Conservation (phyloP, 2,888 invertebrate genomes). For the Drosophila koepferae region DNA sequence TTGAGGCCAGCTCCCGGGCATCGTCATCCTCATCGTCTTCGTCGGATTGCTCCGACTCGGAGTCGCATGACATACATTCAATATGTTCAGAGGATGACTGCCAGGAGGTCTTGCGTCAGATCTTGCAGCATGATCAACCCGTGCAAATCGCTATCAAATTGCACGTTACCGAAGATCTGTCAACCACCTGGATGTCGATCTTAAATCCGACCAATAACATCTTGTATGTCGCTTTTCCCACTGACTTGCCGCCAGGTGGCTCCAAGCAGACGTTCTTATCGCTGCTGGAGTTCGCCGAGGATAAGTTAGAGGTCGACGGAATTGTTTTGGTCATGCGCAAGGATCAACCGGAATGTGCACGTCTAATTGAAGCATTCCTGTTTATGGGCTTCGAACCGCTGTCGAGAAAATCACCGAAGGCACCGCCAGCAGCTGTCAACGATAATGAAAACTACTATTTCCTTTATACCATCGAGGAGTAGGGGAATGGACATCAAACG, state of each 20-base stretch:
- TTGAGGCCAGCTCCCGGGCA: constrained; percentile 64
- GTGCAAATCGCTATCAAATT: constrained; percentile 91
- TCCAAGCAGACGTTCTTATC: constrained; percentile 98
- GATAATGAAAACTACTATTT: constrained; percentile 87
- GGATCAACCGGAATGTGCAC: constrained; percentile 93
- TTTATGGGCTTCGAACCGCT: constrained; percentile 97
- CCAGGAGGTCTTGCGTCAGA: constrained; percentile 87
- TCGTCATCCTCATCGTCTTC: constrained; percentile 76
- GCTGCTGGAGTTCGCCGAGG: constrained; percentile 97
- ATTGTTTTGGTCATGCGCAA: constrained; percentile 92
- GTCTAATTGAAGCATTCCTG: constrained; percentile 97
- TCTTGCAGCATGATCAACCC: constrained; percentile 89
- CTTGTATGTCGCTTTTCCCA: constrained; percentile 95
- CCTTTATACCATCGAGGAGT: constrained; percentile 85
- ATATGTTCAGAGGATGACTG: constrained; percentile 84
- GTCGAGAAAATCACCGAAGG: constrained; percentile 92
- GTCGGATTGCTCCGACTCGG: constrained; percentile 84
- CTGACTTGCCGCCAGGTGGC: constrained; percentile 93
- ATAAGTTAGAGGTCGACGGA: constrained; percentile 92
- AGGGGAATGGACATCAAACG: constrained; percentile 51
- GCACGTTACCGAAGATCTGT: constrained; percentile 91
- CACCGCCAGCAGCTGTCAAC: constrained; percentile 88
- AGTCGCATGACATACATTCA: constrained; percentile 82
- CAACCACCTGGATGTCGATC: constrained; percentile 93
- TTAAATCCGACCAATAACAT: constrained; percentile 87